Conservation (phyloP, 2,113 vertebrate genomes). For the Vulpes ferrilata region DNA sequence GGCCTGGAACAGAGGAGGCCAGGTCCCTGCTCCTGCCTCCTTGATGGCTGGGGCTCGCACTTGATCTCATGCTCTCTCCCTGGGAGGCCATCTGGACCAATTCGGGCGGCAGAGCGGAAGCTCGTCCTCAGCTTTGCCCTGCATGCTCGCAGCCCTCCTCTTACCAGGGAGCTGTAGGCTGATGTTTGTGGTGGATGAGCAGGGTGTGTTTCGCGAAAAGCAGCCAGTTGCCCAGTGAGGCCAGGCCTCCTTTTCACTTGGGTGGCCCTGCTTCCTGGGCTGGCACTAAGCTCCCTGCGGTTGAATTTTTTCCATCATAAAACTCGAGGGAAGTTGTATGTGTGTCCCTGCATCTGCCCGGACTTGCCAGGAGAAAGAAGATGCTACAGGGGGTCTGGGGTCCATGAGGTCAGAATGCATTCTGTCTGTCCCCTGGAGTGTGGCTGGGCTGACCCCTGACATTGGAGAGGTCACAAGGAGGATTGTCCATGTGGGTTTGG, state of each 20-base stretch:
- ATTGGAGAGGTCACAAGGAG: rapidly evolving
- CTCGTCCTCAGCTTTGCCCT: background rate
- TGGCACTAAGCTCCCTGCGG: background rate
- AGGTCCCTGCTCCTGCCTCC: rapidly evolving
- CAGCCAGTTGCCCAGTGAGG: background rate
- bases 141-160: background rate
- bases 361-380: background rate
- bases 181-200: background rate
- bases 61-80: rapidly evolving
- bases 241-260: background rate
- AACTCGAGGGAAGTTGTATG: background rate
- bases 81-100: background rate
- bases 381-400: background rate
- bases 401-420: background rate
- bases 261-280: constrained; percentile 30
- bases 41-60: rapidly evolving
- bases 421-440: background rate
- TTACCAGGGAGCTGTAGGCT: background rate
- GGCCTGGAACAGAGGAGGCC: background rate
- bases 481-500: background rate
- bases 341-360: background rate
- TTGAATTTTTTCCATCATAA: background rate
- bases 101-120: background rate
- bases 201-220: background rate
- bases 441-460: background rate